Base-by-base conservation (phyloP, 2,797 vertebrate genomes). In the Menidia menidia region DNA sequence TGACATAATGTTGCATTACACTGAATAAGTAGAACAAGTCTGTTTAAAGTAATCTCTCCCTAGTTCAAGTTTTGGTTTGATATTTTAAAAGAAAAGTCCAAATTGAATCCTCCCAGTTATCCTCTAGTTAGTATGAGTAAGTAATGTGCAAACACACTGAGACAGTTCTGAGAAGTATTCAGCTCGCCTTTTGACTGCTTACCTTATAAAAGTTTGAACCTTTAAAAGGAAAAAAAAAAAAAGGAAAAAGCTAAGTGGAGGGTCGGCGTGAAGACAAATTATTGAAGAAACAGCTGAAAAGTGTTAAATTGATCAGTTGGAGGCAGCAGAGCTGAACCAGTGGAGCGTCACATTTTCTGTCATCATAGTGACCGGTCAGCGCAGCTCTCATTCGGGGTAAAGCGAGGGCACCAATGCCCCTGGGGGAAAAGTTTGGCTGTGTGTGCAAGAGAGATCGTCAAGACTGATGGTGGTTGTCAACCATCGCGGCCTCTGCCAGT, bases 401-500 rank as follows among this genome's bases (percentile, higher is more conserved):
- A 58, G 69, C 18, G 64, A 86, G 88, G 88, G 83, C 88, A 83
- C 81, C 16, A 61, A 73, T 64, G 66, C 77, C 88, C 88, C 77
- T 52, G 54, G 52, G 89, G 85, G 53, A 55, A 7, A 52, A 18
- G 56, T 55, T 15, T 47, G 31, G 65, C 41, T 72, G 66, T 71
- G 66, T 60, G 62, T 58, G 60, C 52, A 64, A n/a, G 32, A 58
- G 55, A 50, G 58, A 60, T 63, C 53, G 42, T 54, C 77, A 81
- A 86, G 88, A 91, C 85, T 89, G 80, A 90, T 91, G 88, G 68
- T 56, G 12, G 81, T 85, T 90, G 89, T 90, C 86, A 88, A 54
- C 69, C 69, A 67, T 71, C 42, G 42, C 81, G 63, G 80, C 81
- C 82, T 53, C 68, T 74, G 73, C 60, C 67, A 68, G 64, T 68